phyloP scores from a whole-genome alignment of 30 jellyfish, hydroid and myxozoan species.

The Pseudorhiza aurosa region DNA sequence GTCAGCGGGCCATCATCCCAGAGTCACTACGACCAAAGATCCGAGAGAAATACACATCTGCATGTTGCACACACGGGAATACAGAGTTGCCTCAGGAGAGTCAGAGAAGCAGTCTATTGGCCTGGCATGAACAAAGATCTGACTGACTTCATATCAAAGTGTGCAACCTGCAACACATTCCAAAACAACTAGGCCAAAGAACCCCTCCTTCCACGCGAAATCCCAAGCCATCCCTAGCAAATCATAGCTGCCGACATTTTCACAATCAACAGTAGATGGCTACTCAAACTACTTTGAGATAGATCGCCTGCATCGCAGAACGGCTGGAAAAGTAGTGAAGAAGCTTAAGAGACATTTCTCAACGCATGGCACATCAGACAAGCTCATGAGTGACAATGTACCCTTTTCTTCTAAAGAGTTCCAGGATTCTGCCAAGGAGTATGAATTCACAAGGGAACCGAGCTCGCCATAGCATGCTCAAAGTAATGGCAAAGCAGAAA shows the following conservation, averaged over 20 bases:
- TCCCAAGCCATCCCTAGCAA: conserved; percentile 30
- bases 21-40: conserved; percentile 27
- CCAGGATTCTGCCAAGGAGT: conserved; percentile 6
- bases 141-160: conserved; percentile 20
- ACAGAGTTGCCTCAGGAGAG: conserved; percentile 54
- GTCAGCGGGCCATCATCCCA: conserved; percentile 31
- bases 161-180: conserved; percentile 17
- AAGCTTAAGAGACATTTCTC: conserved; percentile 28
- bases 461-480: conserved; percentile 52
- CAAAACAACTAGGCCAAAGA: conserved; percentile 11
- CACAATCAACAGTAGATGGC: conserved; percentile 37
- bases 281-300: conserved; percentile 29
- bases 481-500: conserved; percentile 30
- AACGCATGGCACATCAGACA: conserved; percentile 44
- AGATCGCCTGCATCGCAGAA: neutral
- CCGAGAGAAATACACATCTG: conserved; percentile 59
- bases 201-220: conserved; percentile 22
- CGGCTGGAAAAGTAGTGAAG: neutral
- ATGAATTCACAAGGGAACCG: conserved; percentile 20
- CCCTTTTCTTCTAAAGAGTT: conserved; percentile 35
- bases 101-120: conserved; percentile 46
- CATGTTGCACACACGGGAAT: conserved; percentile 49
- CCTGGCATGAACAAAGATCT: conserved; percentile 57
- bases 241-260: conserved; percentile 36
- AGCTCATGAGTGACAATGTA: conserved; percentile 30